Evolutionary conservation across 1,140 invertebrate genomes (phyloP), one percentile per base, ranked within the genome.

Genomic region (Leptoteleia sp.): DNA sequence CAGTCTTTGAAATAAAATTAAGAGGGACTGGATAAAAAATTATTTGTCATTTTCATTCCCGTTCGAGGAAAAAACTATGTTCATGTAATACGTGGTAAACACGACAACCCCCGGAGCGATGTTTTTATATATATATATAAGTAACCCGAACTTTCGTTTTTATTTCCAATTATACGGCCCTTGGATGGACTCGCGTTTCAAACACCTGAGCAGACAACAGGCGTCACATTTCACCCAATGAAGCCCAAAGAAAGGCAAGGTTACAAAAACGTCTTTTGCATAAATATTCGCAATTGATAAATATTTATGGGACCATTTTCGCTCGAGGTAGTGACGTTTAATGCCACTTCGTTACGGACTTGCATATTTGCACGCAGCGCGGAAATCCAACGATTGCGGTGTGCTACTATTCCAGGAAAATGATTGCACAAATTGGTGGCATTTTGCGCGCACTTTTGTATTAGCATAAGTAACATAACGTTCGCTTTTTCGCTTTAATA

Each of bases 271-370:
- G 54, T 25, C 61, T 48, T 62, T 48, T 68, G 57, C 72, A 76
- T 68, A 76, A 76, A 76, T 76, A 68, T 64, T 64, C 38, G 38
- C 73, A 37, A 57, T 62, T 64, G 50, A 76, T 76, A 70, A 76
- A 76, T 76, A 76, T 76, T 70, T 76, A 76, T 76, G 50, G 64
- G 50, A 42, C 64, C 55, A 57, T 64, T 70, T 64, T 76, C 59
- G 73, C 73, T 70, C 64, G 64, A 42, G 64, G 73, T 76, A 19
- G 50, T 55, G 48, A 68, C 62, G 61, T 76, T 76, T 76, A 76
- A 62, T 64, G 40, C 72, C 64, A 64, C 42, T 70, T 67, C 22
- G 43, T 48, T 48, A 35, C 47, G 55, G 52, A 68, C 61, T 19
- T 11, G 45, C 71, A 67, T 75, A 65, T 61, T 43, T 50, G 71